Percentiles rank a stretch among this genome's conserved stretches.
These are phyloP conservation scores for Lycaena phlaeas DNA, from an alignment of 2,888 invertebrate species.

Conservation along the genomic window DNA sequence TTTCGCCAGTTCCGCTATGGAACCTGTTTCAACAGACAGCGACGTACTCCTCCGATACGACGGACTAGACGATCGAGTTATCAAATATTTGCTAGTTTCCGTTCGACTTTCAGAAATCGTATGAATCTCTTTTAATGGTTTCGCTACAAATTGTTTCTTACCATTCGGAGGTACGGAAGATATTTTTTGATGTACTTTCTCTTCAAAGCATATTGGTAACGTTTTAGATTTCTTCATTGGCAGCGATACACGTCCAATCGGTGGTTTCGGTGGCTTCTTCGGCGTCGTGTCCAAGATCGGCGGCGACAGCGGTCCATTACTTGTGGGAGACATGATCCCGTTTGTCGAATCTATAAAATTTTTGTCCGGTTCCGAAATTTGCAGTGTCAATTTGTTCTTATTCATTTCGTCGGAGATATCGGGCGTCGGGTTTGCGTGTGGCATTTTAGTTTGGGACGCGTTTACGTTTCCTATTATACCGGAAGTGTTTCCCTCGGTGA, in stretches of 20 bases:
- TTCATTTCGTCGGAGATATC: slow-evolving; percentile 28
- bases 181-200: slow-evolving; percentile 44
- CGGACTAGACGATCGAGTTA: slow-evolving; percentile 51
- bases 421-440: slow-evolving; percentile 36
- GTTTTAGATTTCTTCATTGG: slow-evolving; percentile 63
- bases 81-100: slow-evolving; percentile 40
- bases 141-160: slow-evolving; percentile 53
- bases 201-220: slow-evolving; percentile 58
- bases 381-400: slow-evolving; percentile 39
- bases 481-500: slow-evolving; percentile 58
- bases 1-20: slow-evolving; percentile 60
- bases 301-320: slow-evolving; percentile 52
- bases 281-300: slow-evolving; percentile 52
- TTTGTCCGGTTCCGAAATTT: slow-evolving; percentile 45
- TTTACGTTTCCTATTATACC: slow-evolving; percentile 54
- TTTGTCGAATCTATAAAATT: too few relatives aligned
- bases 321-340: slow-evolving; percentile 35
- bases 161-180: slow-evolving; percentile 41
- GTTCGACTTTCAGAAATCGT: slow-evolving; percentile 37
- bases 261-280: slow-evolving; percentile 60
- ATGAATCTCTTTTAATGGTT: slow-evolving; percentile 57
- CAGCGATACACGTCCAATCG: too few relatives aligned
- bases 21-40: slow-evolving; percentile 58
- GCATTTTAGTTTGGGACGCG: slow-evolving; percentile 47
- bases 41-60: slow-evolving; percentile 52